Percentiles rank a stretch among this genome's conserved stretches.
Conservation (phyloP, 2,888 invertebrate genomes). For the Poecilobothrus nobilitatus region DNA sequence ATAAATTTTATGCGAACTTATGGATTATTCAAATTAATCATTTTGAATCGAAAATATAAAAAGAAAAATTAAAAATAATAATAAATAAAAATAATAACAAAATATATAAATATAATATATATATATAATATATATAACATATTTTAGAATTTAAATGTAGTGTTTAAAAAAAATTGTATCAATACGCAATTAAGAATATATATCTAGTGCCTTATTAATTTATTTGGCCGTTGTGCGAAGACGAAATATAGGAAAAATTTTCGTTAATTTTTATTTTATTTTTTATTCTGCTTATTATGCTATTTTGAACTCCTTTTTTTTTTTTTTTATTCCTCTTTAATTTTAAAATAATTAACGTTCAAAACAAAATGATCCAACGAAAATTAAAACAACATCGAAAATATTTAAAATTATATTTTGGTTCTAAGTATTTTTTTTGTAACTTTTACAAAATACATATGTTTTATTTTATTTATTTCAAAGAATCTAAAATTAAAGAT, state of each 20-base stretch:
- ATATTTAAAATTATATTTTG: too few relatives aligned
- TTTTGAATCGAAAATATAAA: background rate
- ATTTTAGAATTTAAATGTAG: background rate
- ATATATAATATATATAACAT: too few relatives aligned
- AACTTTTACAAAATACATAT: too few relatives aligned
- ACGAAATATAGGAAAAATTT: background rate
- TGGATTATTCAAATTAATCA: background rate
- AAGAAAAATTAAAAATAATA: background rate
- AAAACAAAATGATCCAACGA: too few relatives aligned
- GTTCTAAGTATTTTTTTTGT: too few relatives aligned
- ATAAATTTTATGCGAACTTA: background rate
- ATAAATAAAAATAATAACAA: background rate
- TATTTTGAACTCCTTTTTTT: too few relatives aligned
- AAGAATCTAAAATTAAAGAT: too few relatives aligned
- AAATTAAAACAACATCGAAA: too few relatives aligned
- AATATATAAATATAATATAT: too few relatives aligned
- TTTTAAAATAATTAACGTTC: too few relatives aligned
- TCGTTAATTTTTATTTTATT: background rate
- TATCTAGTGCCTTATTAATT: constrained; percentile 4
- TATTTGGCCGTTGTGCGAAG: background rate
- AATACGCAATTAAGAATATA: background rate
- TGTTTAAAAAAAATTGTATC: background rate
- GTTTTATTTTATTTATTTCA: too few relatives aligned
- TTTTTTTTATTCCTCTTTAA: too few relatives aligned
- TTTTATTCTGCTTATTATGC: background rate